A percentile compares a stretch with the other conserved stretches of the same genome.
Evolutionary conservation across 2,797 vertebrate genomes (phyloP).

Genomic region (Myotis planiceps): DNA sequence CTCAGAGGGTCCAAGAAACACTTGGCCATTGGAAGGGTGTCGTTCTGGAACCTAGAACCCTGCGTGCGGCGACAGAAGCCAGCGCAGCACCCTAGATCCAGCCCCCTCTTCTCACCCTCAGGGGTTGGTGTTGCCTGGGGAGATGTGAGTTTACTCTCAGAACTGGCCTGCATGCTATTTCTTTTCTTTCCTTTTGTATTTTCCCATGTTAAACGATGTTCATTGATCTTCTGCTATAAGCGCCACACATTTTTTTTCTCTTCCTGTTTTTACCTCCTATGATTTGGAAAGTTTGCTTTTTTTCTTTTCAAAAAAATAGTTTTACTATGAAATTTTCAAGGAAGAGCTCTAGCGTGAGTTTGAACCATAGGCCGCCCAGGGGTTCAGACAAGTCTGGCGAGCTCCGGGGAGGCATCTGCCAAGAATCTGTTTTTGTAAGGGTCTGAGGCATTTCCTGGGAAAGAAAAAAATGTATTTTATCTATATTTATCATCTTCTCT

Average conservation of each 20-base stretch:
- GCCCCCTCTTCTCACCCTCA: neutral
- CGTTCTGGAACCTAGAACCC: neutral
- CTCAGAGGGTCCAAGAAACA: neutral
- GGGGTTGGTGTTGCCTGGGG: neutral
- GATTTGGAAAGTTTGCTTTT: conserved; percentile 19
- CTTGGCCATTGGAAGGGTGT: neutral
- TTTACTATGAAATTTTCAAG: neutral
- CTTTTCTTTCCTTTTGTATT: neutral
- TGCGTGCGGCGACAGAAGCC: neutral
- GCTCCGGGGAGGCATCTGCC: neutral
- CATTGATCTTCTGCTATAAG: neutral
- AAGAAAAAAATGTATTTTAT: neutral
- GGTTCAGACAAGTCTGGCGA: neutral
- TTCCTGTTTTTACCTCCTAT: neutral
- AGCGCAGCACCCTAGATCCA: neutral
- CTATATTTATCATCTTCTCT: neutral
- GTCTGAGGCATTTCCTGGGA: neutral
- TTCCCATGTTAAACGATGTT: neutral
- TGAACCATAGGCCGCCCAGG: neutral
- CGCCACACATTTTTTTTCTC: neutral
- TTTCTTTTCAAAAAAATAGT: neutral
- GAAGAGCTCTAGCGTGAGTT: neutral
- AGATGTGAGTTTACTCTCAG: neutral
- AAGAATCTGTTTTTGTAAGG: neutral
- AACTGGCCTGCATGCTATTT: neutral